Evolutionary conservation across 2,888 invertebrate species (phyloP).

Genomic region (Coelogynopora nodosa): DNA sequence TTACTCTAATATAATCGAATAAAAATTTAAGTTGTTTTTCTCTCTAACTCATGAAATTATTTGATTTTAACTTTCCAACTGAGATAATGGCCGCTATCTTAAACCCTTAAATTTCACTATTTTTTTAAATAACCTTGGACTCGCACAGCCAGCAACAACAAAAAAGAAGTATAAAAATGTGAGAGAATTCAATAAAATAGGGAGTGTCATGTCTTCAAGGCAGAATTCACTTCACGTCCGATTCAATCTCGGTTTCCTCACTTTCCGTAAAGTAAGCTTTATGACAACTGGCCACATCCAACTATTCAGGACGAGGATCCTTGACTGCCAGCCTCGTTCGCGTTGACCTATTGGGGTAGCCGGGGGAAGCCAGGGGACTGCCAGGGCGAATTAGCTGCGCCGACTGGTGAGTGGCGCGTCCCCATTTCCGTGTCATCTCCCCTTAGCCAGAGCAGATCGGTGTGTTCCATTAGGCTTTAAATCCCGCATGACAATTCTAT

Average conservation of each 20-base stretch:
- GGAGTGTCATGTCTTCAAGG: slow-evolving; percentile 24
- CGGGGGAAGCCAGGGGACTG: background rate
- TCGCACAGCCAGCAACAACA: too few relatives aligned
- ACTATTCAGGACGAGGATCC: background rate
- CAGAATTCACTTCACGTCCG: slow-evolving; percentile 31
- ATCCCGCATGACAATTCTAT: slow-evolving; percentile 9
- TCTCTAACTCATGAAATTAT: too few relatives aligned
- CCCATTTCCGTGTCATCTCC: slow-evolving; percentile 19
- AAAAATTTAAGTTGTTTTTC: too few relatives aligned
- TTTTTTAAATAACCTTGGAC: too few relatives aligned
- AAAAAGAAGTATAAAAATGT: too few relatives aligned
- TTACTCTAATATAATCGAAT: too few relatives aligned
- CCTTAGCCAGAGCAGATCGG: background rate
- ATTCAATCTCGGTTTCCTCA: background rate
- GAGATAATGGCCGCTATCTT: too few relatives aligned
- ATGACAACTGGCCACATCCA: slow-evolving; percentile 7
- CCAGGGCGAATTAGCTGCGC: background rate
- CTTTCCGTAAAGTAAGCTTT: slow-evolving; percentile 14
- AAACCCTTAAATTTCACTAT: too few relatives aligned
- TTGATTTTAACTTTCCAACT: too few relatives aligned
- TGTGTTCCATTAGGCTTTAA: slow-evolving; percentile 2
- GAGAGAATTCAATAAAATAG: background rate
- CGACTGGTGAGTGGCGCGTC: background rate
- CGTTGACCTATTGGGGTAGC: background rate
- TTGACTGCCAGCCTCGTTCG: background rate